A percentile compares a stretch with the other conserved stretches of the same genome.
Evolutionary conservation across 2,888 invertebrate species (phyloP).

Genomic region (Scaptomyza polygonia): DNA sequence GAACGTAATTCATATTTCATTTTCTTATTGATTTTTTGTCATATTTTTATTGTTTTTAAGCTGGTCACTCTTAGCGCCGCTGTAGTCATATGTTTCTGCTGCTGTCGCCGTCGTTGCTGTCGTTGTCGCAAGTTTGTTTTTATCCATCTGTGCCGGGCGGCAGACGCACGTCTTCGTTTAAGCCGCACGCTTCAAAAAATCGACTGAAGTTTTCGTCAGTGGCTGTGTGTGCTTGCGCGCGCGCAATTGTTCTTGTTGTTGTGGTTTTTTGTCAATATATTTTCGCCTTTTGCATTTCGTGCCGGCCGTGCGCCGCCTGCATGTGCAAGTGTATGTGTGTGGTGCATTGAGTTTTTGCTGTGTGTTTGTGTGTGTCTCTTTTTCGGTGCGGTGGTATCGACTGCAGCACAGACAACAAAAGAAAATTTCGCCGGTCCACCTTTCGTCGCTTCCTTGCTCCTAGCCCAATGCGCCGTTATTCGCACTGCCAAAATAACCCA

Average conservation of each 20-base stretch:
- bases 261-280: constrained; percentile 33
- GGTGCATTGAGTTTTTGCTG: constrained; percentile 25
- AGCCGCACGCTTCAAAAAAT: constrained; percentile 44
- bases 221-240: constrained; percentile 31
- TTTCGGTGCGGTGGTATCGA: constrained; percentile 18
- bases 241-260: constrained; percentile 51
- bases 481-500: constrained; percentile 73
- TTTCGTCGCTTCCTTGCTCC: constrained; percentile 38
- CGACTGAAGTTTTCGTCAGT: constrained; percentile 36
- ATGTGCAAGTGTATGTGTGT: constrained; percentile 29
- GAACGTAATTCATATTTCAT: no score
- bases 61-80: constrained; percentile 28
- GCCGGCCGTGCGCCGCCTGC: constrained; percentile 47
- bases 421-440: constrained; percentile 50
- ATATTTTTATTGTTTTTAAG: background rate
- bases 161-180: constrained; percentile 39
- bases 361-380: constrained; percentile 5
- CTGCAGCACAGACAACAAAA: constrained; percentile 48
- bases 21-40: background rate
- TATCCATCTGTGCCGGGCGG: constrained; percentile 53
- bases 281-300: constrained; percentile 37
- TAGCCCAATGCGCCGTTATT: constrained; percentile 69
- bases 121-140: constrained; percentile 47
- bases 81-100: constrained; percentile 36
- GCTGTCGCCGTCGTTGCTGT: constrained; percentile 17